These are phyloP conservation scores for Anser cygnoides DNA, from an alignment of 2,113 vertebrate genomes.

Conservation along the genomic window DNA sequence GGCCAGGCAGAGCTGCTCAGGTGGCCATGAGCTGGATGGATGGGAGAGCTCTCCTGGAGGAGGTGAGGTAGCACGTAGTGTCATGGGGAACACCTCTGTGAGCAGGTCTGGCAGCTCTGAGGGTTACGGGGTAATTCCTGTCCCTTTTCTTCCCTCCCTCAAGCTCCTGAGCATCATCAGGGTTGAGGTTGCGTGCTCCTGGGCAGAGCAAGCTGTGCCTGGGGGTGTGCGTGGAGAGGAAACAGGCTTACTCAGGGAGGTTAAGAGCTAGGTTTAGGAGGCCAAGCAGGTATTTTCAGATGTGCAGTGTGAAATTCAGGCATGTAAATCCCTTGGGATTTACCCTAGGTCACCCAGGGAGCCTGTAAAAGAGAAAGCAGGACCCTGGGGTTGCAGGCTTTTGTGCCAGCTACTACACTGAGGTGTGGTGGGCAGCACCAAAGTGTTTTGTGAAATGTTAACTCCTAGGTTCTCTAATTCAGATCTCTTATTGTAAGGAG, in stretches of 20 bases:
- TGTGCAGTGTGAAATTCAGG: background rate
- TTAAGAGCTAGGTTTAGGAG: background rate
- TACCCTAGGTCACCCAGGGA: background rate
- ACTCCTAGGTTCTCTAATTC: background rate
- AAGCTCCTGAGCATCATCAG: background rate
- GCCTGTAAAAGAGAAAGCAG: background rate
- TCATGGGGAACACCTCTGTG: background rate
- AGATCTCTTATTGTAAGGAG: background rate
- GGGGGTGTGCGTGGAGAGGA: background rate
- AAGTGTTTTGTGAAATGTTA: background rate
- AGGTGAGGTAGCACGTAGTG: background rate
- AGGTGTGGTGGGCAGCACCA: background rate
- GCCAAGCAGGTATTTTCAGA: background rate
- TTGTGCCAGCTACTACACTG: background rate
- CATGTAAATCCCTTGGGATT: background rate
- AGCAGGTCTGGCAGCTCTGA: background rate
- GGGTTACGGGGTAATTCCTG: background rate
- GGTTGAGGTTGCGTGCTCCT: background rate
- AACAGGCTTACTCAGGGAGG: background rate
- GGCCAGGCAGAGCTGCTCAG: background rate
- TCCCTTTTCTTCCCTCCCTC: accelerated
- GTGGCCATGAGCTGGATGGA: background rate
- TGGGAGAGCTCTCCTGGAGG: background rate
- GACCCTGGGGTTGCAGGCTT: background rate
- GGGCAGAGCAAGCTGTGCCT: background rate